These are phyloP conservation scores for Peromyscus melanophrys DNA, from an alignment of 2,797 vertebrate species.

Conservation along the genomic window DNA sequence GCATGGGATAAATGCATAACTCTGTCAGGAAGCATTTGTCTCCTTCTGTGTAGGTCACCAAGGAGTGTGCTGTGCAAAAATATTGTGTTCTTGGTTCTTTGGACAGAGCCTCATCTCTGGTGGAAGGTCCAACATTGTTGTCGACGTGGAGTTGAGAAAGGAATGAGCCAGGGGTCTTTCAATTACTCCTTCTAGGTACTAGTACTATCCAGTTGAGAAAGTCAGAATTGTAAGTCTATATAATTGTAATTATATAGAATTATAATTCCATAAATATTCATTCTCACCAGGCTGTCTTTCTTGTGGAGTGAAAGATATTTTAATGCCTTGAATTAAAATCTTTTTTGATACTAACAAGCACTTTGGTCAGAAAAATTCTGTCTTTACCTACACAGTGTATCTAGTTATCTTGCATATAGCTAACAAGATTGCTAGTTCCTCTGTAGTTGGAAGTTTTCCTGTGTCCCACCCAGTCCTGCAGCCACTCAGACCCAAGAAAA, in stretches of 20 bases:
- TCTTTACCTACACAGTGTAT: not conserved
- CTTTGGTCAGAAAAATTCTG: slow-evolving; percentile 18
- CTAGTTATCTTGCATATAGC: not conserved
- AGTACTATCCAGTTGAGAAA: not conserved
- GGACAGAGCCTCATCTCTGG: not conserved
- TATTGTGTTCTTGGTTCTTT: not conserved
- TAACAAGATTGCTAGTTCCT: not conserved
- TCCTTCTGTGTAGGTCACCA: not conserved
- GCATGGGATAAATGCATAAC: not conserved
- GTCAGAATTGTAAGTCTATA: not conserved
- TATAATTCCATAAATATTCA: not conserved
- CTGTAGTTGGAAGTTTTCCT: no score
- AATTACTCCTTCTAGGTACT: not conserved
- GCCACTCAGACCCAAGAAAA: no score
- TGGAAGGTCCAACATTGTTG: not conserved
- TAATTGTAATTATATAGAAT: not conserved
- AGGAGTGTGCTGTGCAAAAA: not conserved
- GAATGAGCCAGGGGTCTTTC: not conserved
- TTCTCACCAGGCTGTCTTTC: not conserved
- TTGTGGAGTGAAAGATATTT: not conserved
- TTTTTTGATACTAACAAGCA: not conserved
- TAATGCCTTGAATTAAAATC: slow-evolving; percentile 17
- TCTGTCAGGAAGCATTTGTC: not conserved
- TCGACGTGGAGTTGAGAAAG: not conserved
- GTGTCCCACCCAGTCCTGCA: no score